Base-by-base conservation (phyloP, 1,140 invertebrate species). In the Danaus plexippus region DNA sequence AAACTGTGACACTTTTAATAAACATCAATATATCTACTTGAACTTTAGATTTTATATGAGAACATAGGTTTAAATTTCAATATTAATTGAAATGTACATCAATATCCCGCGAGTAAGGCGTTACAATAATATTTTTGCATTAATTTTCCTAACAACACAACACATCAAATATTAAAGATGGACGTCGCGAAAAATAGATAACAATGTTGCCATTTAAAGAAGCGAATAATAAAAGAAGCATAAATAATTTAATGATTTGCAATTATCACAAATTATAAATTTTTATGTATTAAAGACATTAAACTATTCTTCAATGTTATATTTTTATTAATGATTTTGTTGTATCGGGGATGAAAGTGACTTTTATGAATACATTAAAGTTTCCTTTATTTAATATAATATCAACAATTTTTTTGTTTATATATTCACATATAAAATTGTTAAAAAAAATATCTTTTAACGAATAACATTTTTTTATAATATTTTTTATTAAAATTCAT, bases 121-220 rank as follows among this genome's bases (percentile, higher is more conserved):
- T 63, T 56, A 56, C 63, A 61, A 60, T 65, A 79, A 69, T 69
- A 73, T 75, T 73, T 80, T 78, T 78, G 58, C 64, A 64, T 70
- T 63, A 74, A 76, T 73, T 75, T 77, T 75, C 63, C 64, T 77
- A 77, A 81, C 71, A 83, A 81, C 78, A 85, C 78, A 84, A 86
- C 75, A 85, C 82, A 83, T 79, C 74, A 80, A 79, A 76, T 73
- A 79, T 80, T 76, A 84, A 85, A 85, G 80, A 85, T 85, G 82
- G 82, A 85, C 80, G 82, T 80, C 75, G 72, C 68, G 67, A 74
- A 71, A 67, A 71, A 71, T 72, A 79, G 79, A 82, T 81, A 75
- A 68, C 68, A 61, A 73, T 77, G 75, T 82, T 82, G 79, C 82
- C 69, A 70, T 71, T 43, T 56, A 44, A 11, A 47, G 9, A 47